These are phyloP conservation scores for Petrophora chlorosata DNA, from an alignment of 2,888 invertebrate genomes.

Conservation along the genomic window DNA sequence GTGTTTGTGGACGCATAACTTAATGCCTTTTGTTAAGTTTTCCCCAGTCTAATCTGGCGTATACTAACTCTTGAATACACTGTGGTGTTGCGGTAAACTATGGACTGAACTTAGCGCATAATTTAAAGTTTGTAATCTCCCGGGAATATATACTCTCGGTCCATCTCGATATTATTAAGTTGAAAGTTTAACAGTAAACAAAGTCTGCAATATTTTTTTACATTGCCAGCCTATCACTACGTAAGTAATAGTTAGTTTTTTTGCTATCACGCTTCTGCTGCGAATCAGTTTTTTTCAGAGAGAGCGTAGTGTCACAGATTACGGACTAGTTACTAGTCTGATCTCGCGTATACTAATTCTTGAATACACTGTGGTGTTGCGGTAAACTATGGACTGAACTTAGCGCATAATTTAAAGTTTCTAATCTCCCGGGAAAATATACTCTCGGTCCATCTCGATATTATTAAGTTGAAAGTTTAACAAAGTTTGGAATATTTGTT, in stretches of 20 bases:
- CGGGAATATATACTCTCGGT: slow-evolving; percentile 15
- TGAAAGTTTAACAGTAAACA: slow-evolving; percentile 13
- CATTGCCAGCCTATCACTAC: too few species aligned
- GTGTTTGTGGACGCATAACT: slow-evolving; percentile 10
- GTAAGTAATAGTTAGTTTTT: too few species aligned
- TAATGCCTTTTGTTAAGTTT: slow-evolving; percentile 29
- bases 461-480: slow-evolving; percentile 13
- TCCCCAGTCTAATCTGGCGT: slow-evolving; percentile 9
- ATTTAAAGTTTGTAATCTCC: slow-evolving; percentile 23
- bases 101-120: slow-evolving; percentile 22
- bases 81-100: slow-evolving; percentile 15
- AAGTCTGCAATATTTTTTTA: too few species aligned
- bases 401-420: slow-evolving; percentile 24
- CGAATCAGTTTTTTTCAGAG: too few species aligned
- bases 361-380: slow-evolving; percentile 6
- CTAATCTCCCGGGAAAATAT: slow-evolving; percentile 20
- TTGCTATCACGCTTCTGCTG: too few species aligned
- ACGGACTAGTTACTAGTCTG: too few species aligned
- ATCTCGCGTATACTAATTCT: slow-evolving; percentile 6
- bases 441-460: slow-evolving; percentile 17
- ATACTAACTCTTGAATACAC: slow-evolving; percentile 1
- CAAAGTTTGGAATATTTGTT: too few species aligned
- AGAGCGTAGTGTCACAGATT: too few species aligned
- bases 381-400: slow-evolving; percentile 20
- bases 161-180: slow-evolving; percentile 16